phyloP scores from a whole-genome alignment of 37 sponge, comb jelly and placozoan genomes.

The Aplysina aerophoba region DNA sequence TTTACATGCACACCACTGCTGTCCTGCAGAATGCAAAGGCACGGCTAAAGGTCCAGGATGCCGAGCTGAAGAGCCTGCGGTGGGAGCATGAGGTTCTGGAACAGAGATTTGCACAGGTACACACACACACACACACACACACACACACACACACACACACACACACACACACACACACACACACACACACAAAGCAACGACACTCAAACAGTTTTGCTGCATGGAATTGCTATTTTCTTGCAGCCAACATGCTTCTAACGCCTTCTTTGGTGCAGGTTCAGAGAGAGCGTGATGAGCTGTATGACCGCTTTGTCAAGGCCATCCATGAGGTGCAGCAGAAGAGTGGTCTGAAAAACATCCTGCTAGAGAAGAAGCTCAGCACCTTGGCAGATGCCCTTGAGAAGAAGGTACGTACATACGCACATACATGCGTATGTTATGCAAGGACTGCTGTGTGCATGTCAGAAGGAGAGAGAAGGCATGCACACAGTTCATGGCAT shows the following conservation, averaged over 20 bases:
- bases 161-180: constrained; percentile 18
- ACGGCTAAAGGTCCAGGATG: constrained; percentile 88
- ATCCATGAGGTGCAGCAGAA: constrained; percentile 99
- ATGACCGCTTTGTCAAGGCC: constrained; percentile 89
- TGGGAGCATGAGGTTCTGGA: constrained; percentile 99
- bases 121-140: constrained; percentile 7
- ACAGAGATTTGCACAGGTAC: constrained; percentile 93
- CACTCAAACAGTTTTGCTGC: background rate
- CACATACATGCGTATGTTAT: too few relatives aligned
- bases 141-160: constrained; percentile 14
- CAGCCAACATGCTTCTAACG: background rate
- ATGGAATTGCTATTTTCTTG: background rate
- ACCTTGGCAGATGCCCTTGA: constrained; percentile 93
- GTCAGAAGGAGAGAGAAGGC: too few relatives aligned
- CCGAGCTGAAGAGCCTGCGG: constrained; percentile 88
- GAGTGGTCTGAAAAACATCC: constrained; percentile 94
- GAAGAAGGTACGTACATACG: constrained; percentile 82
- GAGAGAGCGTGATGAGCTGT: constrained; percentile 94
- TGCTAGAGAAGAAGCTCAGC: constrained; percentile 97
- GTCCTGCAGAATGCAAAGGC: constrained; percentile 89
- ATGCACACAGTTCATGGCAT: too few relatives aligned
- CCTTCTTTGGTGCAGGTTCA: constrained; percentile 59
- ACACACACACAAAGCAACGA: background rate
- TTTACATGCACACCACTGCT: background rate
- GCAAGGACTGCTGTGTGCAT: too few relatives aligned